Conservation (phyloP, 2,113 vertebrate species). For the Nibea coibor region DNA sequence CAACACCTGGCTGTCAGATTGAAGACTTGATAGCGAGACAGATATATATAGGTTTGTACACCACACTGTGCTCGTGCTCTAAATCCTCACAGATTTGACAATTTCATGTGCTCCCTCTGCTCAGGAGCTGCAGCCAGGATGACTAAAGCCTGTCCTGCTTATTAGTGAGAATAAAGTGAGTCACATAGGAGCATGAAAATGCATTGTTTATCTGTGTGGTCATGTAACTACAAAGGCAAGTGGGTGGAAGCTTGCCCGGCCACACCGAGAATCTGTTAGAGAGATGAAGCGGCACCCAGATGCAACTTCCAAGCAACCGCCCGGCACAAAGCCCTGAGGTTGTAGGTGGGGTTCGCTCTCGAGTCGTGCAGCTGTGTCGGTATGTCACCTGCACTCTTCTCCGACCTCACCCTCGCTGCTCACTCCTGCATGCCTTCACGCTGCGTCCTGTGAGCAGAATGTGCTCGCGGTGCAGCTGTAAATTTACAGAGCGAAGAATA, state of each 20-base stretch:
- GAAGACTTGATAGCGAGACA: slow-evolving; percentile 65
- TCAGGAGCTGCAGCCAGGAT: neutral
- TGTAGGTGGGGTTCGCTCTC: slow-evolving; percentile 68
- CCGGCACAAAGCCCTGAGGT: slow-evolving; percentile 69
- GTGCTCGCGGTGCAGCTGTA: neutral
- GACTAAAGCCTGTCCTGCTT: slow-evolving; percentile 15
- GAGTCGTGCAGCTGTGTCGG: slow-evolving; percentile 66
- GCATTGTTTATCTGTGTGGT: slow-evolving; percentile 11
- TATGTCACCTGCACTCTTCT: slow-evolving; percentile 79
- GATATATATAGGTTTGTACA: slow-evolving; percentile 26
- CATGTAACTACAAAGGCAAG: slow-evolving; percentile 43
- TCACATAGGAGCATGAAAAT: neutral
- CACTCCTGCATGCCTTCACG: slow-evolving; percentile 7
- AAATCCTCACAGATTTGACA: slow-evolving; percentile 8
- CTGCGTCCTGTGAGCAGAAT: neutral
- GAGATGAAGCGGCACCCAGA: slow-evolving; percentile 81
- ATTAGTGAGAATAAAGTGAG: slow-evolving; percentile 5
- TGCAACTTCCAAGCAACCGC: slow-evolving; percentile 82
- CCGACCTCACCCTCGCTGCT: slow-evolving; percentile 59
- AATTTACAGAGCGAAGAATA: too few relatives aligned
- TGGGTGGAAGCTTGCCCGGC: slow-evolving; percentile 56
- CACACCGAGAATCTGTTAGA: slow-evolving; percentile 66
- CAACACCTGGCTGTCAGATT: slow-evolving; percentile 85
- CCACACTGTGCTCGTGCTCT: slow-evolving; percentile 8
- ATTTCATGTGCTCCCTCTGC: neutral